Evolutionary conservation across 2,888 invertebrate species (phyloP).

Genomic region (Idaea aversata): DNA sequence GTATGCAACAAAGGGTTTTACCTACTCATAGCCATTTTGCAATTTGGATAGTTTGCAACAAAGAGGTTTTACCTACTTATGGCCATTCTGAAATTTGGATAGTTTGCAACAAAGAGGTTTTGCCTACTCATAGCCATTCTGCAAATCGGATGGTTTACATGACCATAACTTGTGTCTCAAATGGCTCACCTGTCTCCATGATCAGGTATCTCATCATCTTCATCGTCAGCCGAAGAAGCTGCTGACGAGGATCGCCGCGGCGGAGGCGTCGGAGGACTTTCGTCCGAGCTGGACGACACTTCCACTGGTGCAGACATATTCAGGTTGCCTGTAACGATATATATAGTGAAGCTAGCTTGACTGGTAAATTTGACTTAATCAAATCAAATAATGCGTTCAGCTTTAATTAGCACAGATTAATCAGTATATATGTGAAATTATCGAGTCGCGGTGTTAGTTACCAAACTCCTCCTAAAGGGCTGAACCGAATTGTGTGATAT

Average conservation of each 20-base stretch:
- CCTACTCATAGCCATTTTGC: too few species aligned
- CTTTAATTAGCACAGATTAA: not conserved
- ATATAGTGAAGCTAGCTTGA: not conserved
- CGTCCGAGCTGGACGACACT: conserved; percentile 52
- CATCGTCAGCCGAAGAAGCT: conserved; percentile 50
- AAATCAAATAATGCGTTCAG: too few species aligned
- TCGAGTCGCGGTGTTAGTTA: too few species aligned
- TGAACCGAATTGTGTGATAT: too few species aligned
- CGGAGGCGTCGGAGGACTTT: conserved; percentile 44
- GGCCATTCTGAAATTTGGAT: too few species aligned
- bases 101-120: not conserved
- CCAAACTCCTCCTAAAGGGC: too few species aligned
- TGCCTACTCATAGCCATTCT: too few species aligned
- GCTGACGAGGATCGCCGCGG: conserved; percentile 34
- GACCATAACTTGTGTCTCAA: not conserved
- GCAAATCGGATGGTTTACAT: not conserved
- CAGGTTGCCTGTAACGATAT: conserved; percentile 44
- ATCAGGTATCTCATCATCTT: conserved; percentile 46
- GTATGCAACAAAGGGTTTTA: too few species aligned
- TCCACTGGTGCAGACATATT: conserved; percentile 29
- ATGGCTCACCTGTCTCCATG: conserved; percentile 36
- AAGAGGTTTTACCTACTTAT: too few species aligned
- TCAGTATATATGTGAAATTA: not conserved
- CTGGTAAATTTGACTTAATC: too few species aligned
- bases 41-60: too few species aligned